Base-by-base conservation (phyloP, 1,140 invertebrate species). In the Psilanteris sp. region DNA sequence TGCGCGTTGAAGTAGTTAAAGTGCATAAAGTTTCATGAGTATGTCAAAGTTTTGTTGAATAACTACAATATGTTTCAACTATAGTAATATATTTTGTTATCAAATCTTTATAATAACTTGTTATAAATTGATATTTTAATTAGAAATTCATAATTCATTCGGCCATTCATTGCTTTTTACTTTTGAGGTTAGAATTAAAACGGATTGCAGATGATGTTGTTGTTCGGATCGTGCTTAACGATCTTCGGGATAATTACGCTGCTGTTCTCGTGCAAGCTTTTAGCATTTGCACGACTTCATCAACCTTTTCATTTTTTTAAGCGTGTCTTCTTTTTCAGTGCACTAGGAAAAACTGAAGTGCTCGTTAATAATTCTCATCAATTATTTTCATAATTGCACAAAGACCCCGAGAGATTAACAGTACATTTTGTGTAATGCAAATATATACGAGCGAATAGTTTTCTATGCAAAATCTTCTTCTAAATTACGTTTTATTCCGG, bases 281-380 rank as follows among this genome's bases (percentile, higher is more conserved):
- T 54, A 54, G 29, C 46, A 37, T 39, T 66, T 44, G 20, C 62
- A 39, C 27, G 20, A 54, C 46, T 66, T 16, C 11, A 32, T 32
- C 27, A 6, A 43, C 4, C 20, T 54, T 43, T 66, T 44, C 24
- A n/a, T 37, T 34, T 66, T 52, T 52, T 54, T 15, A 16, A 5
- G 9, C 29, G 14, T 14, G 24, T 36, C 41, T 50, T 50, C 36
- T 10, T 64, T 64, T 41, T 31, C 44, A 39, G 18, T 9, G 29
- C 3, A 2, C n/a, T 10, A 3, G 10, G 0, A 15, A 10, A 16
- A 66, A 13, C 37, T 66, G 29, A 54, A 52, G 36, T 67, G 48
- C 31, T 55, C 48, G 48, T 67, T 55, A 67, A 67, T 55, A 67
- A 36, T 54, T 67, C 16, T 13, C 24, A 59, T 59, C 24, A 31